Evolutionary conservation across 2,113 vertebrate species (phyloP), one percentile per base, ranked within the genome.

Genomic region (Acanthochromis polyacanthus): DNA sequence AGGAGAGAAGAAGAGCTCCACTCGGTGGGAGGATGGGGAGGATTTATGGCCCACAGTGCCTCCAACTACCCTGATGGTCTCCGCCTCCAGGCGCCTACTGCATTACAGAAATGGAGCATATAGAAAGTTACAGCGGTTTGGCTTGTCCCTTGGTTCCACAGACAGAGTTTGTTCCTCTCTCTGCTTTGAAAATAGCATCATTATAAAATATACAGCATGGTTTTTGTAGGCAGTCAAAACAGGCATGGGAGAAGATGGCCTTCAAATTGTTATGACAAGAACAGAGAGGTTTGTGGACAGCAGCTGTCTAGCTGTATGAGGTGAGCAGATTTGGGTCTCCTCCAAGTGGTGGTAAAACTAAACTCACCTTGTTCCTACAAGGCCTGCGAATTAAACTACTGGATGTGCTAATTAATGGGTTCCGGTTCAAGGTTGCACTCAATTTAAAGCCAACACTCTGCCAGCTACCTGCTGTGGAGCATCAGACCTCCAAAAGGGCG

Each of bases 341-440:
- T 82, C 68, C 67, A 60, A 73, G 69, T 0, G 4, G 19, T 9
- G 4, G 43, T 17, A 46, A 23, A 77, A 58, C 52, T 79, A 57
- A 22, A 36, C 55, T 71, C 63, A 20, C 17, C 32, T 72, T 75
- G 69, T 78, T 76, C 52, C 68, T 81, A 45, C 71, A 75, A 66
- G 63, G 50, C 40, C 82, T 81, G 79, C 59, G 74, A 75, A 81
- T 50, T 72, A 83, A 81, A 82, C 46, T 59, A 80, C 61, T 12
- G 75, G 56, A 22, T 64, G 28, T 17, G 53, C 78, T 81, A 84
- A 84, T 90, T 78, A 82, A 76, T 77, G 25, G 80, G 66, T 85
- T 84, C 69, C 8, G 19, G 67, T 85, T 84, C 83, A 61, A 4
- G 17, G 66, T 78, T 66, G 68, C 75, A 66, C 58, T 55, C 61